Conservation (phyloP, 2,797 vertebrate genomes). For the Triplophysa bombifrons region DNA sequence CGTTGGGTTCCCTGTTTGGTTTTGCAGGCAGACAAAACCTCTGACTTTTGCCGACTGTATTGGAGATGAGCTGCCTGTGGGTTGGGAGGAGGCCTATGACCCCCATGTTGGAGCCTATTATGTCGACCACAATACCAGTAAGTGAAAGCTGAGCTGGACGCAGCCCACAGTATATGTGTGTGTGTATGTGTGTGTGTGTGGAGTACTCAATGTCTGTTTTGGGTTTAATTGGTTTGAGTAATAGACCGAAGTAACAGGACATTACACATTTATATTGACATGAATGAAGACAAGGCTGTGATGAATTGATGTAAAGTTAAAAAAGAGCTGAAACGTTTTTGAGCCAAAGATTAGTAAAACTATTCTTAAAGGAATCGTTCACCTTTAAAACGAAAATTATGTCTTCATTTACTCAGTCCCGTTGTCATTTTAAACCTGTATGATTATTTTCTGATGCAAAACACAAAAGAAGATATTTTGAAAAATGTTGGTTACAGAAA, state of each 20-base stretch:
- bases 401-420: too few species aligned
- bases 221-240: neutral
- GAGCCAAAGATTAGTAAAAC: neutral
- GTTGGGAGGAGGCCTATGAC: slow-evolving; percentile 97
- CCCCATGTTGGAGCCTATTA: slow-evolving; percentile 92
- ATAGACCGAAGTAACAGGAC: neutral
- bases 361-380: neutral
- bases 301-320: neutral
- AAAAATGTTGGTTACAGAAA: too few species aligned
- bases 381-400: too few species aligned
- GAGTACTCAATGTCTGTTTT: neutral
- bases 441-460: too few species aligned
- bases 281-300: neutral
- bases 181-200: neutral
- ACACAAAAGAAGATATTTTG: too few species aligned
- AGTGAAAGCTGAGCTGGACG: slow-evolving; percentile 67
- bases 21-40: slow-evolving; percentile 91
- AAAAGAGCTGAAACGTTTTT: neutral
- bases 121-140: slow-evolving; percentile 98
- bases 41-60: slow-evolving; percentile 98
- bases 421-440: too few species aligned
- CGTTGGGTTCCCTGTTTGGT: slow-evolving; percentile 22
- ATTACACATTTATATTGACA: neutral
- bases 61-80: slow-evolving; percentile 93
- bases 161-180: neutral